Evolutionary conservation across 2,113 vertebrate species (phyloP), one percentile per base, ranked within the genome.

Genomic region (human (Homo sapiens)): DNA sequence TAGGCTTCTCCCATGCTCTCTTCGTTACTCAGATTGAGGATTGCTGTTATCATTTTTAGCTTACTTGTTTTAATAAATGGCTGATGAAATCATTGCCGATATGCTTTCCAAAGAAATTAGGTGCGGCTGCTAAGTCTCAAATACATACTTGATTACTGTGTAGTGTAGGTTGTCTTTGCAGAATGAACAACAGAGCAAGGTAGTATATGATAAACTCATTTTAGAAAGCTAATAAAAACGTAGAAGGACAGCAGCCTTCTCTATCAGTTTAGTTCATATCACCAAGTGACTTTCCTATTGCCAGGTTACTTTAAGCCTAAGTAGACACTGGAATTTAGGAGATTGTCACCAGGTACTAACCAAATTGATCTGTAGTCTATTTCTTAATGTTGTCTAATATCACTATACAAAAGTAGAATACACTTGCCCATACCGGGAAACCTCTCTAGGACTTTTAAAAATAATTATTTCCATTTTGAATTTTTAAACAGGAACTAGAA

Each of bases 401-500:
- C 48, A 75, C 22, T 32, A 14, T 50, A 75, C 32, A 90, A 95
- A 96, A 97, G 66, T 85, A 95, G 83, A 88, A 81, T 88, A 55
- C 32, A 45, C 40, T 90, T 95, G 72, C 72, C 70, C 57, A 55
- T 82, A 90, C 48, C 50, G 76, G 55, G 70, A 14, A 96, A 90
- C 78, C 14, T 50, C 18, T 8, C 52, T 57, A 89, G 68, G 94
- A 95, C 10, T 93, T 91, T 95, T 66, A 92, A 96, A 97, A 96
- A 94, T 92, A 93, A 90, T 81, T 70, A 85, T 57, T 96, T 94
- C 59, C 93, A 87, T 82, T 96, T 57, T 86, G 87, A 96, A 32
- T 94, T 87, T 90, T 95, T 70, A 94, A 96, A 64, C 90, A 88
- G 73, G 61, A 96, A 88, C 76, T 72, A 64, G 88, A 97, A 85